Conservation (phyloP, 2,797 vertebrate species). For the Synanceia verrucosa region DNA sequence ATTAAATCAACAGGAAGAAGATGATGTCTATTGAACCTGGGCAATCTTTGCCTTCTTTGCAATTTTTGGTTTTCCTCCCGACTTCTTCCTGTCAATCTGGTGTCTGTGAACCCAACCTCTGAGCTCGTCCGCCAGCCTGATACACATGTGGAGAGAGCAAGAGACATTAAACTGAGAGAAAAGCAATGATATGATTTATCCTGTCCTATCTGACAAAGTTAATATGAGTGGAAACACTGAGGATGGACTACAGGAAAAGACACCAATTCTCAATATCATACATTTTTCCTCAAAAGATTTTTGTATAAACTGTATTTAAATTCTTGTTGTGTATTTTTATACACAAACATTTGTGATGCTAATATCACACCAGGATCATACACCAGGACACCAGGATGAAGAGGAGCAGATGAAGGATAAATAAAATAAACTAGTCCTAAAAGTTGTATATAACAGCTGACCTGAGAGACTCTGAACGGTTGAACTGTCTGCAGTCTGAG, state of each 20-base stretch:
- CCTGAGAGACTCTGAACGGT: constrained; percentile 92
- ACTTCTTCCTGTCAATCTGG: constrained; percentile 89
- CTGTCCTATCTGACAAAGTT: background rate
- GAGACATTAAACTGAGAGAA: background rate
- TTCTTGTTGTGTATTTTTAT: too few species aligned
- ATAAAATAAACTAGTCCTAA: background rate
- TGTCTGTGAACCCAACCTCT: constrained; percentile 91
- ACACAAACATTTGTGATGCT: too few species aligned
- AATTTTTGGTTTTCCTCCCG: constrained; percentile 75
- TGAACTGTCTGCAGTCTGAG: constrained; percentile 91
- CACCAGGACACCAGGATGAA: too few species aligned
- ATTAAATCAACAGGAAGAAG: too few species aligned
- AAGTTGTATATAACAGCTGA: constrained; percentile 42
- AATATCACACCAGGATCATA: too few species aligned
- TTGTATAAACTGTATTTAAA: too few species aligned
- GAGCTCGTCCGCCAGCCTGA: constrained; percentile 89
- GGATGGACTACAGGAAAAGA: background rate
- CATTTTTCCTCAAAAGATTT: too few species aligned
- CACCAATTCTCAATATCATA: too few species aligned
- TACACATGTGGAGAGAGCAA: background rate
- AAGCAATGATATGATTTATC: background rate
- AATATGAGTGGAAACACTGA: background rate
- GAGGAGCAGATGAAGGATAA: background rate
- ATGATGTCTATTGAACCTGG: constrained; percentile 62
- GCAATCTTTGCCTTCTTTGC: constrained; percentile 82